Percentiles rank a stretch among this genome's conserved stretches.
phyloP scores from a whole-genome alignment of 2,113 vertebrate genomes.

The Phycodurus eques region DNA sequence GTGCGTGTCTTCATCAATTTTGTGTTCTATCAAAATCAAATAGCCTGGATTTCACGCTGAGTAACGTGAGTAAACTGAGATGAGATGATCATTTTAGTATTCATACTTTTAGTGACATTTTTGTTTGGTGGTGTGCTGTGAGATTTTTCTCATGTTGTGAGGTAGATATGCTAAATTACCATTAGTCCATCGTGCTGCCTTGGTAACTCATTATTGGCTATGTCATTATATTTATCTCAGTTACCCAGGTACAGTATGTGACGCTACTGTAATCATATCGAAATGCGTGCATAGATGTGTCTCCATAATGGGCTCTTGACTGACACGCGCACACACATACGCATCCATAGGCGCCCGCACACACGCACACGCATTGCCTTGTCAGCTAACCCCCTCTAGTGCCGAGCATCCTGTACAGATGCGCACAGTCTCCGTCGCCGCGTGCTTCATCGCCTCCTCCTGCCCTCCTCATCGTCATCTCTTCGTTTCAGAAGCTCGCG shows the following conservation, averaged over 20 bases:
- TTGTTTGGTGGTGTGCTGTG: no score
- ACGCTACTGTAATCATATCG: background rate
- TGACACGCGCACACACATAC: background rate
- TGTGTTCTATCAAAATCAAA: no score
- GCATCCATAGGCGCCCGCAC: slow-evolving; percentile 1
- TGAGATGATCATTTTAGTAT: no score
- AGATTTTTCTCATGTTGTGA: no score
- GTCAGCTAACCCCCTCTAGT: slow-evolving; percentile 89
- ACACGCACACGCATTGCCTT: slow-evolving; percentile 60
- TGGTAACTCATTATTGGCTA: background rate
- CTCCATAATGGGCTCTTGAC: background rate
- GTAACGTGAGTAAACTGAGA: no score
- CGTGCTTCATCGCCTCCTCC: slow-evolving; percentile 40
- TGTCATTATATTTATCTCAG: background rate
- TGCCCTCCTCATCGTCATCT: slow-evolving; percentile 31
- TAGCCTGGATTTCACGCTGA: no score
- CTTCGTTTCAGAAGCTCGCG: slow-evolving; percentile 4
- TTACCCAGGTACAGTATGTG: background rate
- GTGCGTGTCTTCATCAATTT: no score
- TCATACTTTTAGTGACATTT: no score
- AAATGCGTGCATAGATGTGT: background rate
- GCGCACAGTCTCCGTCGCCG: slow-evolving; percentile 54
- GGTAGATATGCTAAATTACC: background rate
- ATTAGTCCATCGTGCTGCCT: background rate
- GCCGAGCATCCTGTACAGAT: slow-evolving; percentile 70